Conservation (phyloP, 2,888 invertebrate genomes). For the Alentia gelatinosa region DNA sequence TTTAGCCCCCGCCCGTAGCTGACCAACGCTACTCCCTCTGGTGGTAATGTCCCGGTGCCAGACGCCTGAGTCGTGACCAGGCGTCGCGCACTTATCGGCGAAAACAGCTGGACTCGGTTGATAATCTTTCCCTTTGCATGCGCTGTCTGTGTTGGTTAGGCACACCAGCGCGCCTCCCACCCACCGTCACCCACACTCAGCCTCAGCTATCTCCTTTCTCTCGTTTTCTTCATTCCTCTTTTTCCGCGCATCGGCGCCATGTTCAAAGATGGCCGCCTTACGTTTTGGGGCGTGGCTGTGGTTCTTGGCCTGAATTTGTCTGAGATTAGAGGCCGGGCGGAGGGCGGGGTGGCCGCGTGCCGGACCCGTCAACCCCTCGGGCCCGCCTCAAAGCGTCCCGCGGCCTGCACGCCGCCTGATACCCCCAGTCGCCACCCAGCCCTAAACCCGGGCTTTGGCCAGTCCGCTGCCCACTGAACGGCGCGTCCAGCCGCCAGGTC, state of each 20-base stretch:
- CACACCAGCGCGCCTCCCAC: background rate
- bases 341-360: background rate
- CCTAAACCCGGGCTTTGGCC: background rate
- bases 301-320: background rate
- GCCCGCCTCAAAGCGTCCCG: background rate
- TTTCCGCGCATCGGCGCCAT: background rate
- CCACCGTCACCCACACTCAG: background rate
- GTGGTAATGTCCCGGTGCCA: background rate
- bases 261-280: background rate
- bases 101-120: slow-evolving; percentile 10
- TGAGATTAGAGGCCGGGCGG: background rate
- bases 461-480: background rate
- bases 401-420: background rate
- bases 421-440: background rate
- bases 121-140: slow-evolving; percentile 37
- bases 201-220: slow-evolving; percentile 1
- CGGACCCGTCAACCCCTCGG: too few species aligned
- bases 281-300: background rate
- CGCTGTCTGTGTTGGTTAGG: slow-evolving; percentile 5
- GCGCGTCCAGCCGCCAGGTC: too few species aligned
- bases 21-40: background rate
- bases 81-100: slow-evolving; percentile 2
- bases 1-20: background rate
- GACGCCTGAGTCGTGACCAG: background rate
- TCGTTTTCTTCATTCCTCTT: background rate